Evolutionary conservation across 2,888 invertebrate species (phyloP), one percentile per base, ranked within the genome.

Genomic region (Creontiades dilutus): DNA sequence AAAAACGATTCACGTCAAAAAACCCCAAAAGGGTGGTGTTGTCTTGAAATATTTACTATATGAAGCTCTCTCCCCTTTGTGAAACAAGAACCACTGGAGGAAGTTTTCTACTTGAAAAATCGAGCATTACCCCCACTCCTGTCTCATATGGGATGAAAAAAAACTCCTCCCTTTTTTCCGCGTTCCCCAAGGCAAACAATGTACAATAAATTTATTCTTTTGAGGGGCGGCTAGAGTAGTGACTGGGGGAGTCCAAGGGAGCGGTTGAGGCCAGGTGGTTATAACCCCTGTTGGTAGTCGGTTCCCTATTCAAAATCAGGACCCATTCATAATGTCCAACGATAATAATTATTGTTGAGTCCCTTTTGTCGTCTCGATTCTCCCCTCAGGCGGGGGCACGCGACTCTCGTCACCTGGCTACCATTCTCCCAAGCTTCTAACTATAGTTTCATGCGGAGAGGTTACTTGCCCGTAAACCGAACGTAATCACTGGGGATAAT

Each of bases 321-420:
- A 88, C 68, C 81, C 90, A 90, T 90, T 90, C 89, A 90, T 90
- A 90, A 90, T 90, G 90, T 86, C 90, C 90, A 90, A 90, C 90
- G 90, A 90, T 90, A 90, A 90, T 90, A 90, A 90, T 90, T 90
- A 90, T 90, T 90, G 90, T 90, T 80, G 48, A 14, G 80, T 16
- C 47, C 28, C 55, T 47, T 84, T 75, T 75, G 28, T 52, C 81
- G 86, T 16, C 19, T 19, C 57, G 68, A 27, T 28, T 52, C 87
- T 81, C 52, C 75, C 48, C 47, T 37, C 27, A 48, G 12, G 48
- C 13, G 9, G n/a, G 19, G 87, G 88, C 82, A 75, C 75, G 75
- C 75, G 78, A 90, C 81, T 76, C 55, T 61, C 80, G 82, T 85
- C 90, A 90, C 90, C 90, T 90, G 89, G 90, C 37, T 61, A 46